Conservation (phyloP, 1,140 invertebrate species). For the Drosophila rhopaloa region DNA sequence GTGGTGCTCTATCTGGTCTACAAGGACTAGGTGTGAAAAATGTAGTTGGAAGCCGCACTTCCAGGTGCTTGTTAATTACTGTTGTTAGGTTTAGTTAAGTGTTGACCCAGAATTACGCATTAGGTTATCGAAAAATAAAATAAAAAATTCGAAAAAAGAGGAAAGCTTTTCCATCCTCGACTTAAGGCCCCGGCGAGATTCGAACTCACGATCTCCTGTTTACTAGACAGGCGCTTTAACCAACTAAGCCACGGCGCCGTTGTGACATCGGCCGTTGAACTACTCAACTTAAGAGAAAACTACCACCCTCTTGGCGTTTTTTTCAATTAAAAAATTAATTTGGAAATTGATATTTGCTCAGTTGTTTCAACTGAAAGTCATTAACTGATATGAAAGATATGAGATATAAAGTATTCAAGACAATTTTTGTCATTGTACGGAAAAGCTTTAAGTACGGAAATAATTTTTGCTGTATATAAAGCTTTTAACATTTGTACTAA, state of each 20-base stretch:
- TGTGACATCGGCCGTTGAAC: not conserved
- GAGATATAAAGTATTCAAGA: not conserved
- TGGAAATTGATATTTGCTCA: slow-evolving; percentile 52
- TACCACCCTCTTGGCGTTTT: not conserved
- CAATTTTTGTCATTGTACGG: not conserved
- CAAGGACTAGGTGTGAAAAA: slow-evolving; percentile 58
- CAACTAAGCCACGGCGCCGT: slow-evolving; percentile 87
- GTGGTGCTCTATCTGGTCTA: slow-evolving; percentile 78
- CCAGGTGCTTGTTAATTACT: slow-evolving; percentile 17
- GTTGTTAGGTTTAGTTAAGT: slow-evolving; percentile 26
- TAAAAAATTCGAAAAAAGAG: not conserved
- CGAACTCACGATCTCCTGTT: slow-evolving; percentile 88
- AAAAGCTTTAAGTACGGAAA: slow-evolving; percentile 3
- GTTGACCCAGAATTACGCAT: not conserved
- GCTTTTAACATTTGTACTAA: not conserved
- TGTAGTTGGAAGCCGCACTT: not conserved
- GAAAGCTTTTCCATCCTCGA: not conserved
- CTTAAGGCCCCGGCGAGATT: slow-evolving; percentile 86
- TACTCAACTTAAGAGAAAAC: slow-evolving; percentile 23
- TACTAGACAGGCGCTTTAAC: slow-evolving; percentile 88
- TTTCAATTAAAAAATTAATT: slow-evolving; percentile 16
- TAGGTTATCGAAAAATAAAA: slow-evolving; percentile 10
- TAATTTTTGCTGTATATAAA: not conserved
- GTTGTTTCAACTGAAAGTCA: slow-evolving; percentile 33
- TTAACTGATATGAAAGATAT: not conserved